Percentiles rank a stretch among this genome's conserved stretches.
phyloP scores from a whole-genome alignment of 2,888 invertebrate genomes.

The Polymixis flavicincta region DNA sequence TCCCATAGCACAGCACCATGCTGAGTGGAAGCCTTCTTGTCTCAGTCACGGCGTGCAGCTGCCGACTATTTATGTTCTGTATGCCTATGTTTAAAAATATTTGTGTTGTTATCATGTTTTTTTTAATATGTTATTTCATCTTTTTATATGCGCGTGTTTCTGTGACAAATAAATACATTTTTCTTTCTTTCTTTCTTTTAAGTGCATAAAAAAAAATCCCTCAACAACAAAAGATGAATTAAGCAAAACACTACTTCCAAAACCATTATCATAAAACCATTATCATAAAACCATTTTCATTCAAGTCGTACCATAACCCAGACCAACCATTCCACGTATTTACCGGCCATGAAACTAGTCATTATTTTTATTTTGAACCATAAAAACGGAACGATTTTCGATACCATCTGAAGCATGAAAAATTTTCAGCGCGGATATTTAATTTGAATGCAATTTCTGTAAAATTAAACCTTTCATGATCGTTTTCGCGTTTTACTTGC shows the following conservation, averaged over 20 bases:
- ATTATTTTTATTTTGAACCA: slow-evolving; percentile 59
- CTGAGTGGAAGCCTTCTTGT: too few relatives aligned
- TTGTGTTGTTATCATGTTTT: too few relatives aligned
- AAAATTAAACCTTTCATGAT: slow-evolving; percentile 58
- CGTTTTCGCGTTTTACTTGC: slow-evolving; percentile 35
- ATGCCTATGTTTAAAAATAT: too few relatives aligned
- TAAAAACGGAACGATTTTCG: slow-evolving; percentile 56
- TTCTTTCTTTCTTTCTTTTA: too few relatives aligned
- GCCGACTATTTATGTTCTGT: too few relatives aligned
- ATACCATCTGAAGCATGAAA: slow-evolving; percentile 48
- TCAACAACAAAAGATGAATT: not conserved
- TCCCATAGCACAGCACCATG: too few relatives aligned
- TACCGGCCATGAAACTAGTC: slow-evolving; percentile 38
- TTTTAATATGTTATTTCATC: too few relatives aligned
- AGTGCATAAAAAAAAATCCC: not conserved
- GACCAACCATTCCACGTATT: slow-evolving; percentile 41
- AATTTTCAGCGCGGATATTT: slow-evolving; percentile 58
- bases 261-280: slow-evolving; percentile 42
- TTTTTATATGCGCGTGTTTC: too few relatives aligned
- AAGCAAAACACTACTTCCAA: slow-evolving; percentile 23
- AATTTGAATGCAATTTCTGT: slow-evolving; percentile 62
- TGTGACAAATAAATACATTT: too few relatives aligned
- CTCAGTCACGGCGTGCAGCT: too few relatives aligned
- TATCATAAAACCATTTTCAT: slow-evolving; percentile 37
- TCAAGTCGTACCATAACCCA: slow-evolving; percentile 31